Evolutionary conservation across 2,888 invertebrate genomes (phyloP), one percentile per base, ranked within the genome.

Genomic region (Resseliella maxima): DNA sequence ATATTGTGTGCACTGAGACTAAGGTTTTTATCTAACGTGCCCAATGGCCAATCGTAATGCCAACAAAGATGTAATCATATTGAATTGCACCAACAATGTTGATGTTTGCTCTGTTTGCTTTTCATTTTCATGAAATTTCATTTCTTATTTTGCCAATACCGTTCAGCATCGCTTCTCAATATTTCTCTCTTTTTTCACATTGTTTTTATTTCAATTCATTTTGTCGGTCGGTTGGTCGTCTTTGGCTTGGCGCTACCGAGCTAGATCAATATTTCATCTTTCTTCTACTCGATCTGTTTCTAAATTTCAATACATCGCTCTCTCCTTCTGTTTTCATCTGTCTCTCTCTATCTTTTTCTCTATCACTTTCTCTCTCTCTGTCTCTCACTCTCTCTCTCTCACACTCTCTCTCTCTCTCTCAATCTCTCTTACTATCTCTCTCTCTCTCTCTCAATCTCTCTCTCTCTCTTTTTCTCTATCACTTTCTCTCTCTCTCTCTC

Each of bases 41-140:
- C 35, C 35, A 15, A 0, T 31, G 31, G 72, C 72, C 18, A 72
- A 72, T 72, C 72, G 72, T 18, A 72, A 72, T 72, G 31, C 72
- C 35, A 72, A 72, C 72, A 72, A 41, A 31, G 31, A 72, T 72
- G 72, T 72, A 72, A 72, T 72, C 27, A 31, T 18, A 31, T 72
- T 72, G 12, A 72, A 72, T 31, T 35, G 35, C 72, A 72, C 59
- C 59, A 59, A 27, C 72, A 72, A 72, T 72, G 31, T 31, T 35
- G 35, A 31, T 18, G 46, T 50, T n/a, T n/a, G n/a, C n/a, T n/a
- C n/a, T 72, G 72, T 72, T 72, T 72, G 35, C 31, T 31, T 72
- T 72, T 27, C 27, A 72, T 72, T 72, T 72, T 72, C 72, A 35
- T 27, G 72, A 27, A 31, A 72, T 31, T 72, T 15, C 24, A 72